Base-by-base conservation (phyloP, 2,113 vertebrate species). In the Brachyhypopomus occidentalis region DNA sequence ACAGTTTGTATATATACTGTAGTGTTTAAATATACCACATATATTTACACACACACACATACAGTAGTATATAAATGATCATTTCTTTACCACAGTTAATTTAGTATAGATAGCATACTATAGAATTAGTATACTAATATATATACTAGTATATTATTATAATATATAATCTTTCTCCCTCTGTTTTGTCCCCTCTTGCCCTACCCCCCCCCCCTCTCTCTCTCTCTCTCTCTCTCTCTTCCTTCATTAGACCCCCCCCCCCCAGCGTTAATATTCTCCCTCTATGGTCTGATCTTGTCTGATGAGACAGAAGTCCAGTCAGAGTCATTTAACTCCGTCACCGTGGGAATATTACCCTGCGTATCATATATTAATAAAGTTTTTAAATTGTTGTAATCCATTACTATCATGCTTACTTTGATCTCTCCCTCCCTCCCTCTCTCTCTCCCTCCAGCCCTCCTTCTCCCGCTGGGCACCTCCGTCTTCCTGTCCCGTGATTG, bases 271-370 rank as follows among this genome's bases (percentile, higher is more conserved):
- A 66, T 69, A 83, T 75, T 79, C 62, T 0, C 38, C 41, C 41
- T 27, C 59, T 23, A 22, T 20, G 25, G 25, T 70, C 55, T 67
- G 62, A 75, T 75, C 56, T 70, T 41, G 17, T 25, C 55, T 79
- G 73, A 79, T 69, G 71, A 75, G 38, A 69, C 72, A 79, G 34
- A 79, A 78, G 74, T 78, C 25, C 27, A 55, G 77, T 71, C 72
- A 70, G 63, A 79, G 30, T 79, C 82, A 63, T 34, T 38, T 48
- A 58, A 75, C 19, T 25, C 19, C 55, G 58, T 70, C 38, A 55
- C 19, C 52, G 41, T 20, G 45, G 72, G 64, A 71, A 77, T 75
- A 75, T 84, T 70, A 70, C n/a, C 22, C 78, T 76, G 34, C 71
- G 36, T 16, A 67, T 75, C 62, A 83, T 22, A 79, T 75, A 83